Base-by-base conservation (phyloP, 2,888 invertebrate species). In the Embidobia sp. region DNA sequence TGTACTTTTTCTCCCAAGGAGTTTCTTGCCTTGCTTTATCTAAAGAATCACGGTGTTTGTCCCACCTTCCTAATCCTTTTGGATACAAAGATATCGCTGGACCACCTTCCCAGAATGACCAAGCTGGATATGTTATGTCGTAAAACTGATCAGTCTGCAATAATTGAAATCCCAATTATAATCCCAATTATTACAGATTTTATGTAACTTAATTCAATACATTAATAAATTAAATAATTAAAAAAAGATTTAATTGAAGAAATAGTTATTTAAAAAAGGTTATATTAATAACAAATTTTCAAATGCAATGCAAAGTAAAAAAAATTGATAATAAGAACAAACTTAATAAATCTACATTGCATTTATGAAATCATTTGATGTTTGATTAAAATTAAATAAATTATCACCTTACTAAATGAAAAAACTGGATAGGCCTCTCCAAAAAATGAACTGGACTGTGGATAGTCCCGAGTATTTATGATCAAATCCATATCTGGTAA, bases 91-190 rank as follows among this genome's bases (percentile, higher is more conserved):
- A 93, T 81, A 98, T 98, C 0, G 98, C 98, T 8, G 99, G 99
- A 0, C 99, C 99, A 18, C 98, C 98, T 90, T 97, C 97, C 98
- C 98, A 98, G 90, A 99, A 99, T 33, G 97, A 94, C 98, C 98
- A 99, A 0, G 98, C 96, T 0, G 98, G 98, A 88, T 96, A 96
- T 94, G 96, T 95, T 75, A 99, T 97, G 87, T 99, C 99, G 88
- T 92, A 92, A 90, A 96, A 96, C 27, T 96, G 94, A 35, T 88
- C 85, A 0, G 95, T 94, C 94, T 92, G 80, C 18, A 82, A 83
- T 40, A 0, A 3, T 42, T n/a, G n/a, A n/a, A n/a, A n/a, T n/a
- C n/a, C n/a, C n/a, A n/a, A n/a, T n/a, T n/a, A n/a, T n/a, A n/a
- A n/a, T n/a, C n/a, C n/a, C n/a, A n/a, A n/a, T n/a, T n/a, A n/a